Evolutionary conservation across 2,888 invertebrate species (phyloP), one percentile per base, ranked within the genome.

Genomic region (Hedya salicella): DNA sequence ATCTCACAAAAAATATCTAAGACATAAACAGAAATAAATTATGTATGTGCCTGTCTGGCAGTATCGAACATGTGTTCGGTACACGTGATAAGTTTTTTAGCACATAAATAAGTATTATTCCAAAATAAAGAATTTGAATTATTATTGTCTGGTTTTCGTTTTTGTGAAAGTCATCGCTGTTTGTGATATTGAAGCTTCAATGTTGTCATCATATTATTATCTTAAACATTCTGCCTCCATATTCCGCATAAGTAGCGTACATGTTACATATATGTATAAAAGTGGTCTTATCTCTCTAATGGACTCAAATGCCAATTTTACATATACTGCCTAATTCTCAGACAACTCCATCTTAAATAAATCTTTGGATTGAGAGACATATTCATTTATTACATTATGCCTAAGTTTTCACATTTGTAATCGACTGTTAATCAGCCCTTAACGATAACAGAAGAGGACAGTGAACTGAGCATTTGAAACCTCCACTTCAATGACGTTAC

Each of bases 1-100:
- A 59, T 46, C 66, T 71, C 69, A 70, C 69, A 54, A 72, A 73
- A n/a, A 71, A 72, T 73, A 72, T 64, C 25, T 56, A 53, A 25
- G 44, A 68, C 52, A 46, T 42, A 63, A 46, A 65, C 48, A 61
- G 39, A 56, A 40, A 67, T 68, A 68, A 54, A 65, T 65, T 65
- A 69, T 69, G 59, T 60, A 64, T 68, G 65, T 63, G 53, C 25
- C 46, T 53, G 63, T 64, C 67, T 60, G 61, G 44, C 59, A 54
- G 44, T 67, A 61, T 60, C 60, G 30, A 63, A 54, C 67, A 56
- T 67, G 17, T 65, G 46, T 53, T 9, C 25, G 42, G 42, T 60
- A 54, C 65, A 60, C 54, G 48, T 66, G 66, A 61, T 36, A 54
- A 19, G 25, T 61, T 66, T 53, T 60, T 61, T 19, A 42, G 25